Base-by-base conservation (phyloP, 2,113 vertebrate species). In the Elanus axillaris region DNA sequence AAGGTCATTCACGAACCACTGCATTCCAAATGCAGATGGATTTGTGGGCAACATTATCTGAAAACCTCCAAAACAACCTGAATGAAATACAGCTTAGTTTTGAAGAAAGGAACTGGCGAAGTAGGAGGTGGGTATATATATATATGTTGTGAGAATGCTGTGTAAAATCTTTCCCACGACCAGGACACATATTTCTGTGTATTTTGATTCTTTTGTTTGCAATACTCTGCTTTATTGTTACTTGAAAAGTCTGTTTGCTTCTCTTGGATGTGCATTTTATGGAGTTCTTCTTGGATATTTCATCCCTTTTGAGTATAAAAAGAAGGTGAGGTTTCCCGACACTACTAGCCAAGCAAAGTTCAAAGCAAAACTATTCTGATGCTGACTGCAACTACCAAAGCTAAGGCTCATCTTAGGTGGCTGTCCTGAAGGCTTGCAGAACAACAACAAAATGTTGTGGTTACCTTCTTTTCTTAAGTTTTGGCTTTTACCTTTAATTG, bases 71-170 rank as follows among this genome's bases (percentile, higher is more conserved):
- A 93, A 96, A 60, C 36, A 68, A 38, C 9, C 32, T 92, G 74
- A 93, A 92, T 88, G 87, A 93, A 97, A 93, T 71, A 88, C 63
- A 97, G 76, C 60, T 95, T 83, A 75, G 58, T 90, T 86, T 80
- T 94, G 84, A 77, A 91, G 78, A 64, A 92, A 82, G 72, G 47
- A 93, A 56, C 52, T 63, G 77, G 64, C 2, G 0, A 88, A 93
- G 50, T 26, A 93, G 16, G 19, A 78, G 32, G 34, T 71, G 23
- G 11, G 14, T 74, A 6, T 77, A 43, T 63, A 36, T 82, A 64
- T 81, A 47, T 42, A 48, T 17, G 27, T 71, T 85, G 66, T 89
- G 75, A 93, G 84, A 97, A 94, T 64, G 18, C 18, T 66, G 13
- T 79, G 43, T 67, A 82, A 94, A 95, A 60, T 85, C 56, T 93